Percentiles rank a stretch among this genome's conserved stretches.
These are phyloP conservation scores for Phyllostomus discolor DNA, from an alignment of 2,113 vertebrate species.

Conservation along the genomic window DNA sequence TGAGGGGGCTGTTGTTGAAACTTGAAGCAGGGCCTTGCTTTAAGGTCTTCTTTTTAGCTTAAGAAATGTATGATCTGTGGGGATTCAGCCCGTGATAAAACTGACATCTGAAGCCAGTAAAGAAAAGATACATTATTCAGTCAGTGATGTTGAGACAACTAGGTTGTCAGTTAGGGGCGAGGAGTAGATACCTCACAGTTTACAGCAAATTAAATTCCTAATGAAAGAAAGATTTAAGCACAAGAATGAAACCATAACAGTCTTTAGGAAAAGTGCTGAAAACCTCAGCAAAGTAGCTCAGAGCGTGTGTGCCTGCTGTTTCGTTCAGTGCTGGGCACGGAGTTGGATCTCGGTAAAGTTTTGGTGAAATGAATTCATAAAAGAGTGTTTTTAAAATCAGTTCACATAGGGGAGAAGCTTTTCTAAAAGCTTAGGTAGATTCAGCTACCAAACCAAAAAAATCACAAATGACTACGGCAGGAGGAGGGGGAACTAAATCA, in stretches of 20 bases:
- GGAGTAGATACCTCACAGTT: neutral
- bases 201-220: neutral
- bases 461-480: neutral
- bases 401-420: neutral
- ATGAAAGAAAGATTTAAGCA: neutral
- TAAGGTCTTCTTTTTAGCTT: neutral
- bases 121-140: neutral
- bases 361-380: neutral
- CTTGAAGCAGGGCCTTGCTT: neutral
- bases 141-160: neutral
- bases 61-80: neutral
- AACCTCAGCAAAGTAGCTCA: neutral
- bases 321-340: neutral
- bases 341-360: neutral
- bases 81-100: neutral
- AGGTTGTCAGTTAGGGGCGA: neutral
- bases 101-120: neutral
- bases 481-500: neutral
- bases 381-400: neutral
- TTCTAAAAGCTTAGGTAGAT: conserved; percentile 17
- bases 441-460: neutral
- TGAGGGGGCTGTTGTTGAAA: neutral
- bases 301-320: neutral
- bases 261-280: neutral
- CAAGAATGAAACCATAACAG: neutral